Percentiles rank a stretch among this genome's conserved stretches.
These are phyloP conservation scores for Petroica traversi DNA, from an alignment of 2,113 vertebrate genomes.

Conservation along the genomic window DNA sequence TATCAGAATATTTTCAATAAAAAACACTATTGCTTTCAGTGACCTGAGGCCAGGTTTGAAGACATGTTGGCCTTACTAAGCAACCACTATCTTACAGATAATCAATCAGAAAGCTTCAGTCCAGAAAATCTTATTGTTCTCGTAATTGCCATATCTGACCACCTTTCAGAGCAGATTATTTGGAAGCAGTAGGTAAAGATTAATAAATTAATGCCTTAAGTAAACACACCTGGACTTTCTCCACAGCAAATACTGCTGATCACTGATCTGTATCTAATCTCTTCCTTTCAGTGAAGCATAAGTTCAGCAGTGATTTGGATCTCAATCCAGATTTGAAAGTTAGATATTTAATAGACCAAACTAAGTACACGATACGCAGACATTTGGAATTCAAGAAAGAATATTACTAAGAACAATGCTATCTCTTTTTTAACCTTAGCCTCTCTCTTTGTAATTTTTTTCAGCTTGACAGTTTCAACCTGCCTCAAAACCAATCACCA, in stretches of 20 bases:
- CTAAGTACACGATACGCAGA: not conserved
- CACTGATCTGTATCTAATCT: conserved; percentile 11
- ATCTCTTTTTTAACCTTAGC: not conserved
- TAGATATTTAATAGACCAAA: not conserved
- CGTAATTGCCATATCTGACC: not conserved
- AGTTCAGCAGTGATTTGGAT: conserved; percentile 19
- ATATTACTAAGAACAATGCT: not conserved
- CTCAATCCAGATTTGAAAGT: not conserved
- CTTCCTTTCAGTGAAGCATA: not conserved
- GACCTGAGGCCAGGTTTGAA: not conserved
- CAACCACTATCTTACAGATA: not conserved
- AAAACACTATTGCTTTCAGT: not conserved
- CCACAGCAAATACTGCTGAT: not conserved
- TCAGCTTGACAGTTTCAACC: not conserved
- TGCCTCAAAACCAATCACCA: not conserved
- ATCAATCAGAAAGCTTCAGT: not conserved
- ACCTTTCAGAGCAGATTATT: not conserved
- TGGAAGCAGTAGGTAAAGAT: conserved; percentile 7
- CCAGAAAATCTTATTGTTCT: not conserved
- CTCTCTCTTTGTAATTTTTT: not conserved
- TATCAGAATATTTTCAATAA: not conserved
- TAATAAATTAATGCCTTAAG: conserved; percentile 23
- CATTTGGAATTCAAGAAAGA: not conserved
- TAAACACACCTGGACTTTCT: conserved; percentile 23
- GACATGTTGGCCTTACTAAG: not conserved